phyloP scores from a whole-genome alignment of 2,113 vertebrate species.

The Ornithorhynchus anatinus region DNA sequence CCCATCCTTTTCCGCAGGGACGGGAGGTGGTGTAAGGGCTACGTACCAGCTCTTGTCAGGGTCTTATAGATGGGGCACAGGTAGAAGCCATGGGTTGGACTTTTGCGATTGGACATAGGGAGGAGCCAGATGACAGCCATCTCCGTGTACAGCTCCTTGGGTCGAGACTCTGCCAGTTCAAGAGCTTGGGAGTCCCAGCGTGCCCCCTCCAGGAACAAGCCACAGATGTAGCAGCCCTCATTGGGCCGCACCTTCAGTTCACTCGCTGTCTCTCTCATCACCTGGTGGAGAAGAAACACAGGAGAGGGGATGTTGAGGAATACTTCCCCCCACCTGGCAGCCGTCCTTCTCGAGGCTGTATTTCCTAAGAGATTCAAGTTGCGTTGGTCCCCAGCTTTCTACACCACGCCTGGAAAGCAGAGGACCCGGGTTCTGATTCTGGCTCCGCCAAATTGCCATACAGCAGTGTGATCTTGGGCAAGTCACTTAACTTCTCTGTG shows the following conservation, averaged over 20 bases:
- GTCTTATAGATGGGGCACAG: conserved; percentile 94
- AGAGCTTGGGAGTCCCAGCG: conserved; percentile 73
- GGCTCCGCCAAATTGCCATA: neutral
- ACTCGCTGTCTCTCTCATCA: conserved; percentile 60
- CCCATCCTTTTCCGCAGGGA: neutral
- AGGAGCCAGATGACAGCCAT: conserved; percentile 87
- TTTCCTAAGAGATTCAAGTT: neutral
- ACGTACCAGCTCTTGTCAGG: conserved; percentile 84
- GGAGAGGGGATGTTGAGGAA: neutral
- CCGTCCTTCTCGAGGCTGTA: too few relatives aligned
- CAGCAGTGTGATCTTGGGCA: too few relatives aligned
- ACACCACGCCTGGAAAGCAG: neutral
- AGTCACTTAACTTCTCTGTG: too few relatives aligned
- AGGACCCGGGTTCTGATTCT: too few relatives aligned
- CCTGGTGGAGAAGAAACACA: conserved; percentile 61
- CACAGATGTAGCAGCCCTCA: conserved; percentile 83
- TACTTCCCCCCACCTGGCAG: neutral
- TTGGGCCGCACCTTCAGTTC: conserved; percentile 70
- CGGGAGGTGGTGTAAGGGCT: too few relatives aligned
- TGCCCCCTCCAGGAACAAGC: conserved; percentile 89
- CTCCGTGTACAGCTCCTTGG: conserved; percentile 88
- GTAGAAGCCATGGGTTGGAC: conserved; percentile 71
- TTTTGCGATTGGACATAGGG: conserved; percentile 73
- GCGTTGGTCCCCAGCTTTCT: neutral
- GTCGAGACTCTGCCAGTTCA: conserved; percentile 73